Percentiles rank a stretch among this genome's conserved stretches.
These are phyloP conservation scores for Diorhabda carinulata DNA, from an alignment of 1,140 invertebrate genomes.

Conservation along the genomic window DNA sequence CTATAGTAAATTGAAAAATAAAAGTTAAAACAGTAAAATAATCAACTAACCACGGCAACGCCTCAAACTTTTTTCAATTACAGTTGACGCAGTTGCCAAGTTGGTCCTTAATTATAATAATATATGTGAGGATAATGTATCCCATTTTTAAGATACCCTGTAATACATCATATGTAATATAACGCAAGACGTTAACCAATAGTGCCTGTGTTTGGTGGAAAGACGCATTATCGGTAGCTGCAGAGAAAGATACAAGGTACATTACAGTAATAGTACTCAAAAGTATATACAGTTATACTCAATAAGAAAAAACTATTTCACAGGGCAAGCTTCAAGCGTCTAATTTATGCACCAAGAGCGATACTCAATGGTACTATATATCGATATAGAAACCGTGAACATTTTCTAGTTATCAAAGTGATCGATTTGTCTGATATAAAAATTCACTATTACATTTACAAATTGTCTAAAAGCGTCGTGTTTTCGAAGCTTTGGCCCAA, in stretches of 20 bases:
- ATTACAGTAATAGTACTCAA: no score
- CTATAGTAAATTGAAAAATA: slow-evolving; percentile 28
- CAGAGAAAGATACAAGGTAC: slow-evolving; percentile 21
- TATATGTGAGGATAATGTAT: slow-evolving; percentile 49
- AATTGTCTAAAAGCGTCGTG: no score
- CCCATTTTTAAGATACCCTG: slow-evolving; percentile 49
- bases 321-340: no score
- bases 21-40: slow-evolving; percentile 36
- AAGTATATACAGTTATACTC: no score
- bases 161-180: slow-evolving; percentile 50
- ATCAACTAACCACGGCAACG: slow-evolving; percentile 43
- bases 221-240: slow-evolving; percentile 37
- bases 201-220: slow-evolving; percentile 49
- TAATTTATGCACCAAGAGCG: no score
- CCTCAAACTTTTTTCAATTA: slow-evolving; percentile 31
- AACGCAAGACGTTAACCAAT: slow-evolving; percentile 47
- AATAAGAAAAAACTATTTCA: no score
- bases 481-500: no score
- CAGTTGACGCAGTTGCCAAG: slow-evolving; percentile 37
- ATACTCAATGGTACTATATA: no score
- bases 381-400: no score
- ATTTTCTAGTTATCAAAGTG: no score
- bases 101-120: slow-evolving; percentile 49
- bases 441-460: no score
- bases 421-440: no score